Evolutionary conservation across 2,113 vertebrate species (phyloP).

Genomic region (Paracanthobrama guichenoti): DNA sequence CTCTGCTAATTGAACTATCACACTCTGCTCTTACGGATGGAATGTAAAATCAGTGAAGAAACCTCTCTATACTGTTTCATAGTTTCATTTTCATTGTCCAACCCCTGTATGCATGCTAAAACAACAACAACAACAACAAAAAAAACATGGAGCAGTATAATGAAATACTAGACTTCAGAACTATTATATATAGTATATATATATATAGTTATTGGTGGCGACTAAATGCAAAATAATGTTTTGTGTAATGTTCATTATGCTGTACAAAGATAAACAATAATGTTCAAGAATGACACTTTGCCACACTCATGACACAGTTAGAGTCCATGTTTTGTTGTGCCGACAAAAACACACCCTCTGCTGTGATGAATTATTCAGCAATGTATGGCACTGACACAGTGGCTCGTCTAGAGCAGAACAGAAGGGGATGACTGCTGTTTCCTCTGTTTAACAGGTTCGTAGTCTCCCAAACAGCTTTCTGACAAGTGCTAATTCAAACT

Average conservation of each 20-base stretch:
- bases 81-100: no score
- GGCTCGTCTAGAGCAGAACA: slow-evolving; percentile 7
- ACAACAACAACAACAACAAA: background rate
- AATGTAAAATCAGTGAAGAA: no score
- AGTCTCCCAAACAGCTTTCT: slow-evolving; percentile 41
- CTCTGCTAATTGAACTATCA: no score
- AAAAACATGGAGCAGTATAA: background rate
- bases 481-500: slow-evolving; percentile 29
- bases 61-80: no score
- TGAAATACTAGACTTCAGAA: background rate
- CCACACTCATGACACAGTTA: background rate
- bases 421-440: slow-evolving; percentile 33
- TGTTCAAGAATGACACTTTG: background rate
- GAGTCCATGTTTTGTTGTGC: slow-evolving; percentile 10
- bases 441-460: slow-evolving; percentile 34
- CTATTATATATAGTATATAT: no score
- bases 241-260: background rate
- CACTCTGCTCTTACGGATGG: no score
- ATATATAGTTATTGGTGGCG: no score
- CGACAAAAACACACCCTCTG: background rate
- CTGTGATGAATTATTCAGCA: slow-evolving; percentile 52
- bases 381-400: slow-evolving; percentile 24
- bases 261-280: background rate
- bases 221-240: background rate
- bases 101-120: background rate